These are phyloP conservation scores for Clarias platycephalus DNA, from an alignment of 2,797 vertebrate genomes.

Conservation along the genomic window DNA sequence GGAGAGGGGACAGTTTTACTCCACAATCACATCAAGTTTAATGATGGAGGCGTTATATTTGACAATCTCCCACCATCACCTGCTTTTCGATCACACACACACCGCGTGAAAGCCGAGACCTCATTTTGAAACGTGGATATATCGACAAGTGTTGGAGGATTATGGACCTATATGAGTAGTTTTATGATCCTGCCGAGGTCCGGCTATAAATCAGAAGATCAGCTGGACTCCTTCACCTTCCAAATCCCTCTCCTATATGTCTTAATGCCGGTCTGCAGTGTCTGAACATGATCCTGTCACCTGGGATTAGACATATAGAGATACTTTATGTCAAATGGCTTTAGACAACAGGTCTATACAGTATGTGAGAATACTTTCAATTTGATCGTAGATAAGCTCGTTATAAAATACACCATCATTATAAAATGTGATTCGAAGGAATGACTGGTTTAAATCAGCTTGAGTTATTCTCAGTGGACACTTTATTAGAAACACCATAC, in stretches of 20 bases:
- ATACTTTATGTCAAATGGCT: neutral
- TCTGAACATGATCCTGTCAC: constrained; percentile 3
- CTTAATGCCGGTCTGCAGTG: neutral
- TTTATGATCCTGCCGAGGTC: constrained; percentile 35
- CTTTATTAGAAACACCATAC: neutral
- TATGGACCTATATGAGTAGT: constrained; percentile 36
- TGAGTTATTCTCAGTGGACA: neutral
- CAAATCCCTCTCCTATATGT: constrained; percentile 10
- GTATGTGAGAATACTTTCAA: neutral
- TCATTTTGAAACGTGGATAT: constrained; percentile 39
- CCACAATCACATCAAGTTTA: constrained; percentile 55
- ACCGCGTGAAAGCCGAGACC: constrained; percentile 13
- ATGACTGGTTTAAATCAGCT: neutral
- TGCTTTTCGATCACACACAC: constrained; percentile 11
- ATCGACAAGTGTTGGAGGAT: constrained; percentile 41
- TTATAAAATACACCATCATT: neutral
- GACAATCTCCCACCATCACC: constrained; percentile 33
- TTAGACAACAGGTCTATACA: neutral
- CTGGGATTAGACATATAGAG: neutral
- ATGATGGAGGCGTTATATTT: constrained; percentile 50
- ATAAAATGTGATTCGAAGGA: neutral
- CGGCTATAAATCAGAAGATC: constrained; percentile 36
- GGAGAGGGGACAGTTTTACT: constrained; percentile 48
- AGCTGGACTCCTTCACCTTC: neutral
- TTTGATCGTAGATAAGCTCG: neutral